Evolutionary conservation across 2,888 invertebrate genomes (phyloP).

Genomic region (Aelia acuminata): DNA sequence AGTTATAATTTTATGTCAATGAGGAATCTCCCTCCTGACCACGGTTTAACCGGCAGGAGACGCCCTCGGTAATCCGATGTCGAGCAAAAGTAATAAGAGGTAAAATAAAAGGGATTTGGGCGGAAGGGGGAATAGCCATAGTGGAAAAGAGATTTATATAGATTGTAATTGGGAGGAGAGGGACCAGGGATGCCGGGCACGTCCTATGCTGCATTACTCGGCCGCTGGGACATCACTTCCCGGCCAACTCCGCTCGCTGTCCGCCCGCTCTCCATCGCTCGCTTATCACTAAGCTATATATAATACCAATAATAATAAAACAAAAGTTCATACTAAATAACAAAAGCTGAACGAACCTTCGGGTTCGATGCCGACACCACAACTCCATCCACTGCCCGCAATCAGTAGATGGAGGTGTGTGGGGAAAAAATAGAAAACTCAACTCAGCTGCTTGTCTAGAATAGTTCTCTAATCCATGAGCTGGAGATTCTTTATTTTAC

Average conservation of each 20-base stretch:
- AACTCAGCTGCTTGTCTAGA: too few species aligned
- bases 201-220: background rate
- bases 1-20: too few species aligned
- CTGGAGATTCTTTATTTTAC: too few species aligned
- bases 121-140: slow-evolving; percentile 37
- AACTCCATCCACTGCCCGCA: too few species aligned
- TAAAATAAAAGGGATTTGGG: slow-evolving; percentile 24
- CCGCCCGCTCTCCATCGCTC: background rate
- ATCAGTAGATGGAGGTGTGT: too few species aligned
- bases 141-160: slow-evolving; percentile 47
- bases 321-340: too few species aligned
- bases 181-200: background rate
- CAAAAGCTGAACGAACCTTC: too few species aligned
- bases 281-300: too few species aligned
- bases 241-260: background rate
- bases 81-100: slow-evolving; percentile 31
- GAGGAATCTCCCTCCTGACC: background rate
- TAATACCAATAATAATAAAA: too few species aligned
- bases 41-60: background rate
- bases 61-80: background rate
- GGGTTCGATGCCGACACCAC: too few species aligned
- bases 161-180: slow-evolving; percentile 7
- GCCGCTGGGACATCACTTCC: slow-evolving; percentile 28
- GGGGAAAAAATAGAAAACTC: too few species aligned
- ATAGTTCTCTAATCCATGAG: too few species aligned